A percentile compares a stretch with the other conserved stretches of the same genome.
phyloP scores from a whole-genome alignment of 2,113 vertebrate species.

The Stercorarius parasiticus region DNA sequence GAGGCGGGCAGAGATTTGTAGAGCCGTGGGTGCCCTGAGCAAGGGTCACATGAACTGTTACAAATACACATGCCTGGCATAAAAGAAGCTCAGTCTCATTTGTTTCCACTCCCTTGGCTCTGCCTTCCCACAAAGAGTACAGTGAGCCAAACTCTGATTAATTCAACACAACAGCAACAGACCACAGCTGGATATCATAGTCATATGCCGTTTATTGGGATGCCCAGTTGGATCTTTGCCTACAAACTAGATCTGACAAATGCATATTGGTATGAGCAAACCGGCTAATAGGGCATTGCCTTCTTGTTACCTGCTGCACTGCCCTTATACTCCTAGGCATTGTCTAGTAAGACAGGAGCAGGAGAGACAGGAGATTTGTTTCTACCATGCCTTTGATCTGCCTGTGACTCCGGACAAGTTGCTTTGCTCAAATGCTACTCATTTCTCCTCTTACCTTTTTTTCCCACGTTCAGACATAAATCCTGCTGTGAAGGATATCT shows the following conservation, averaged over 20 bases:
- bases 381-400: background rate
- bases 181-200: background rate
- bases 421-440: background rate
- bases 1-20: background rate
- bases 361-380: background rate
- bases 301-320: background rate
- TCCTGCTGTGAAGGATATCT: background rate
- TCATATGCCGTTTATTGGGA: background rate
- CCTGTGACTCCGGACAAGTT: background rate
- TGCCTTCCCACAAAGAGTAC: background rate
- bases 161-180: background rate
- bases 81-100: background rate
- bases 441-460: background rate
- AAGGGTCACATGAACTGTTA: background rate
- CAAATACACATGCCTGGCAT: background rate
- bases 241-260: constrained; percentile 21
- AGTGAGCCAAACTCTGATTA: background rate
- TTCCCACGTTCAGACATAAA: background rate
- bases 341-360: background rate
- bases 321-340: background rate
- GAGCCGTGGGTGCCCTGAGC: background rate
- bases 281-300: background rate
- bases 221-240: background rate
- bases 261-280: background rate
- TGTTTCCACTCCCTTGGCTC: background rate